phyloP scores from a whole-genome alignment of 1,140 invertebrate species.

The Mylabris phalerata region DNA sequence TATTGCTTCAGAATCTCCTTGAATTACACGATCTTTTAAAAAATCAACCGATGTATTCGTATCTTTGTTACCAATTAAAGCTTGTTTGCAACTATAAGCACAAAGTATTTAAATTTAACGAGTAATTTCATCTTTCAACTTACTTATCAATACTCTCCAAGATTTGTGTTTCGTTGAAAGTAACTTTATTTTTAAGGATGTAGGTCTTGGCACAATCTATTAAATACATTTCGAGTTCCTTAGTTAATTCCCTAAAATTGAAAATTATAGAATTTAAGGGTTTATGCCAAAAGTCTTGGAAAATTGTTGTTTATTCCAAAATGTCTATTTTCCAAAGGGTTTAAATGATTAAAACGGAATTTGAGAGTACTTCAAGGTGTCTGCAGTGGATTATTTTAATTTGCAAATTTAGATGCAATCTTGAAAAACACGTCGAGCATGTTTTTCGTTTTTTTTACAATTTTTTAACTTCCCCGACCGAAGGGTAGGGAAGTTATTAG shows the following conservation, averaged over 20 bases:
- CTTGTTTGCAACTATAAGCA: not conserved
- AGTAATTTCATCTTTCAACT: not conserved
- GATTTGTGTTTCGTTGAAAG: slow-evolving; percentile 18
- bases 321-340: too few relatives aligned
- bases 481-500: too few relatives aligned
- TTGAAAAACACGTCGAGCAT: too few relatives aligned
- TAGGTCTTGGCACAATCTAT: slow-evolving; percentile 17
- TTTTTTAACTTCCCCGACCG: too few relatives aligned
- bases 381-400: too few relatives aligned
- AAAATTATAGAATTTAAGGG: not conserved
- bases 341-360: too few relatives aligned
- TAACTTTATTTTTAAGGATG: slow-evolving; percentile 12
- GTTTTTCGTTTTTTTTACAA: too few relatives aligned
- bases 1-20: not conserved
- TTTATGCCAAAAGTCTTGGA: too few relatives aligned
- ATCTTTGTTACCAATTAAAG: not conserved
- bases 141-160: slow-evolving; percentile 22
- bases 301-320: too few relatives aligned
- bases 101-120: not conserved
- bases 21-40: not conserved
- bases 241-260: slow-evolving; percentile 11
- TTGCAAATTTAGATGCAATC: too few relatives aligned
- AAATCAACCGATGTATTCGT: not conserved
- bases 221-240: slow-evolving; percentile 14
- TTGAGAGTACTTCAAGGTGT: too few relatives aligned